Base-by-base conservation (phyloP, 2,113 vertebrate genomes). In the Cyphomyrus discorhynchus region DNA sequence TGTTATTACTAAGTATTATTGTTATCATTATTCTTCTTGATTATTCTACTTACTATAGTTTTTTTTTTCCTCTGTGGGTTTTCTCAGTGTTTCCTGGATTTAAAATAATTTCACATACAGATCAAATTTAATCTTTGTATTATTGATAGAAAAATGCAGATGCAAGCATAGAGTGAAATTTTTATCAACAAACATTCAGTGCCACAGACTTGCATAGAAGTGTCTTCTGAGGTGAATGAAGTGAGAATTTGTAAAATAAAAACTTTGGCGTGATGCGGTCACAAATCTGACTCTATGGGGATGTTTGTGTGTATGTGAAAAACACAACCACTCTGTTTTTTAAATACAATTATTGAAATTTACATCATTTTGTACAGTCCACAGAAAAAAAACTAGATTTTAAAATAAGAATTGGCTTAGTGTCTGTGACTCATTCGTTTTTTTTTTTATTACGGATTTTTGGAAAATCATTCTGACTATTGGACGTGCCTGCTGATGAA, bases 61-160 rank as follows among this genome's bases (percentile, higher is more conserved):
- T 70, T 95, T 21, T 53, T 93, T 95, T 95, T 96, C 96, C 94
- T 94, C 95, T 95, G 93, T 94, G 95, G 95, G 94, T 93, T 93
- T 94, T 93, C 95, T 96, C 93, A 94, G 93, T 96, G 96, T 96
- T 95, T 95, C 93, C 90, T 95, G 95, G 94, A 95, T 96, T 96
- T 95, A 95, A 94, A 94, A 84, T 94, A 95, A 94, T 95, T 92
- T 95, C 93, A 94, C 93, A 93, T 95, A 94, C 92, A 95, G 94
- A 93, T 92, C 91, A 93, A 92, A 94, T 92, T 94, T 93, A 95
- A 92, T 90, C 94, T 82, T 89, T 86, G 93, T 92, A 92, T 94
- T 93, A 84, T 92, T 92, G 91, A 94, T 92, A 93, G 92, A 92
- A 92, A 82, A 93, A 93, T 91, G 92, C 87, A 86, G 93, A 90